phyloP scores from a whole-genome alignment of 2,797 vertebrate species.

The Nasua narica region DNA sequence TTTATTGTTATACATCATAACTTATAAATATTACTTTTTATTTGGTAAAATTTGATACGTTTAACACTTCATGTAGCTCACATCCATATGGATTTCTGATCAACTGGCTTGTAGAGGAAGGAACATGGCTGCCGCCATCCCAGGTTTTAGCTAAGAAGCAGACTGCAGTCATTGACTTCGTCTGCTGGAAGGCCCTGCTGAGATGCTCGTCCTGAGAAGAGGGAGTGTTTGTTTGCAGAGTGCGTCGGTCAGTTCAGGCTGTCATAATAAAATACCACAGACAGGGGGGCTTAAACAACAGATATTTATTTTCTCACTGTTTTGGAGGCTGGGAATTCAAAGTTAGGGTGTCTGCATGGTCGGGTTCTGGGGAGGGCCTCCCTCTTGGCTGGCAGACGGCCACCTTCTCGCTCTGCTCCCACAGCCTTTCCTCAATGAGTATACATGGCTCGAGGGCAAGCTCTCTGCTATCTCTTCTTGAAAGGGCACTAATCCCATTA shows the following conservation, averaged over 20 bases:
- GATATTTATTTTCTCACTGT: background rate
- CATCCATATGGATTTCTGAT: background rate
- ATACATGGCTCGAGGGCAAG: background rate
- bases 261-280: background rate
- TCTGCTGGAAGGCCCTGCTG: background rate
- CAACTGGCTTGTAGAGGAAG: background rate
- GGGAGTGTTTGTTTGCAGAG: background rate
- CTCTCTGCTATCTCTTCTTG: background rate
- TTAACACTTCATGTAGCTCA: background rate
- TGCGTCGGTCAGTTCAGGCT: background rate
- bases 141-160: background rate
- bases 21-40: background rate
- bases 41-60: background rate
- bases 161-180: background rate
- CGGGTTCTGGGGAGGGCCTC: background rate
- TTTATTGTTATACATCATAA: background rate
- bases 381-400: background rate
- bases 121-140: background rate
- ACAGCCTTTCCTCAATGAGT: rapidly evolving
- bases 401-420: background rate
- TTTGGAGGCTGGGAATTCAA: background rate
- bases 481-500: background rate
- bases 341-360: background rate
- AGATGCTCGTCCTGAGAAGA: background rate
- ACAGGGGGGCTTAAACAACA: background rate